Conservation (phyloP, 2,797 vertebrate species). For the Rhyacichthys aspro region DNA sequence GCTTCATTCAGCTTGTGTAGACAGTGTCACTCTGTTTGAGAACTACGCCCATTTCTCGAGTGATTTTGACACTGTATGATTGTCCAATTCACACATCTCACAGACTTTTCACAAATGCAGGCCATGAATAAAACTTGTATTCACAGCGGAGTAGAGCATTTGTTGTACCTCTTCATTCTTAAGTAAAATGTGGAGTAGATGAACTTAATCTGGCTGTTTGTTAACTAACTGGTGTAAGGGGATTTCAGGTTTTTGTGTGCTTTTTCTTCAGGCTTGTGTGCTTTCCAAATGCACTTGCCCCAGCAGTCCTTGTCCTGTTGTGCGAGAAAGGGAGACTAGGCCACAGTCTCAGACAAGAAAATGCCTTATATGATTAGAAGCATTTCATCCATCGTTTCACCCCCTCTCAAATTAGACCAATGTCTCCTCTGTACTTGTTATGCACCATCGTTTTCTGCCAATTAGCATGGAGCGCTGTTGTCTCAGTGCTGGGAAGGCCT, state of each 20-base stretch:
- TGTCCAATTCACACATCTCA: constrained; percentile 57
- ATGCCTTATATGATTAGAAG: constrained; percentile 59
- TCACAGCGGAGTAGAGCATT: constrained; percentile 31
- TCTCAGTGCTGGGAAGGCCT: constrained; percentile 50
- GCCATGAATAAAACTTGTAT: constrained; percentile 46
- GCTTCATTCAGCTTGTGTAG: constrained; percentile 46
- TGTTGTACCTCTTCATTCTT: constrained; percentile 29
- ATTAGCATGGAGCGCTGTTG: constrained; percentile 62
- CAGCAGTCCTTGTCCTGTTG: constrained; percentile 17
- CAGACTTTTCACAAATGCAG: constrained; percentile 41
- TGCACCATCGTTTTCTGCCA: constrained; percentile 70
- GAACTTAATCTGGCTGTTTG: constrained; percentile 12
- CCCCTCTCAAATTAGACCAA: constrained; percentile 65
- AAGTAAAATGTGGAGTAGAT: constrained; percentile 21
- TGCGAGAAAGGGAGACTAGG: constrained; percentile 36
- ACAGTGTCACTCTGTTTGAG: constrained; percentile 48
- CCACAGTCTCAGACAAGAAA: constrained; percentile 43
- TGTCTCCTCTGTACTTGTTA: constrained; percentile 65
- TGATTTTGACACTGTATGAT: constrained; percentile 56
- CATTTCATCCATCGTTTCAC: constrained; percentile 69
- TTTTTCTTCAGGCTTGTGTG: constrained; percentile 19
- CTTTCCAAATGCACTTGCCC: constrained; percentile 14
- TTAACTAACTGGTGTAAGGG: constrained; percentile 24
- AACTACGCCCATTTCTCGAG: constrained; percentile 39
- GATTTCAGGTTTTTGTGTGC: constrained; percentile 32